Evolutionary conservation across 2,888 invertebrate species (phyloP).

Genomic region (Tortrix viridana): DNA sequence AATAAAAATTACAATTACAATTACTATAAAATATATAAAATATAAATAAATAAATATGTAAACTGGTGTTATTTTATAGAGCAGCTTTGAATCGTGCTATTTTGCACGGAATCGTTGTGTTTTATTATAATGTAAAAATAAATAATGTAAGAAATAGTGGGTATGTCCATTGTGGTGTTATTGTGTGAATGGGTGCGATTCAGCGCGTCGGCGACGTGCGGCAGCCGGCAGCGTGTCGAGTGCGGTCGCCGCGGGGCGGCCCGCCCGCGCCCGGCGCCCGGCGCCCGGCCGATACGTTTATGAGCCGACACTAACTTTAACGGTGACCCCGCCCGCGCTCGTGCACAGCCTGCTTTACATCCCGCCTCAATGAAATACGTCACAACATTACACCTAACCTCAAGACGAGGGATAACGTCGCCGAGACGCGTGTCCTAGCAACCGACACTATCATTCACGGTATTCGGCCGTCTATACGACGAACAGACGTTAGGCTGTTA

Average conservation of each 20-base stretch:
- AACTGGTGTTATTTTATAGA: no score
- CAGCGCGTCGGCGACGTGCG: constrained; percentile 80
- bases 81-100: background rate
- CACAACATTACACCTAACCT: constrained; percentile 51
- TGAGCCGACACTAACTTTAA: constrained; percentile 80
- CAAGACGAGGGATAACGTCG: constrained; percentile 29
- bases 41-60: no score
- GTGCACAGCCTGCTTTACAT: constrained; percentile 75
- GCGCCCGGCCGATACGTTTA: constrained; percentile 72
- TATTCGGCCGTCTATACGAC: constrained; percentile 3
- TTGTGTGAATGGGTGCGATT: constrained; percentile 79
- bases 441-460: constrained; percentile 18
- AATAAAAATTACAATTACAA: background rate
- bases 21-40: background rate
- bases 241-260: constrained; percentile 80
- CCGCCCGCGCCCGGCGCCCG: constrained; percentile 53
- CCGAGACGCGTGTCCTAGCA: constrained; percentile 26
- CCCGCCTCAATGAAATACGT: constrained; percentile 71
- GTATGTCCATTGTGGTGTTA: constrained; percentile 50
- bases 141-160: constrained; percentile 39
- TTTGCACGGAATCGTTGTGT: background rate
- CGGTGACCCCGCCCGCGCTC: constrained; percentile 75
- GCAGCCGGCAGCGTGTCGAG: constrained; percentile 74
- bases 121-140: background rate
- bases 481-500: constrained; percentile 8